Evolutionary conservation across 1,140 invertebrate genomes (phyloP).

Genomic region (Drosophila eugracilis): DNA sequence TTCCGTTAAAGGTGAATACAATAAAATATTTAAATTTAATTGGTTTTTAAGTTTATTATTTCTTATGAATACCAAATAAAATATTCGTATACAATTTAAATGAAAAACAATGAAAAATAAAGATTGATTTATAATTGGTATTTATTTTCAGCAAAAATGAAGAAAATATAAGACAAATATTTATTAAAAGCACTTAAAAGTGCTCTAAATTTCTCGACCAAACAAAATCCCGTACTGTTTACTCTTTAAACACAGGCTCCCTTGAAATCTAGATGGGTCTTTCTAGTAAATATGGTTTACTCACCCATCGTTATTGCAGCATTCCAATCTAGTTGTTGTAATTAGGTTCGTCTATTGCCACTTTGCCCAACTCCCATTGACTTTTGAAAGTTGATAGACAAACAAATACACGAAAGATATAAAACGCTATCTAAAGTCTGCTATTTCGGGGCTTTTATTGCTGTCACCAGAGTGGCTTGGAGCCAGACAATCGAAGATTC

Average conservation of each 20-base stretch:
- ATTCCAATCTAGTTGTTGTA: conserved; percentile 46
- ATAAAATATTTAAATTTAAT: neutral
- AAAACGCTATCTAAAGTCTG: conserved; percentile 43
- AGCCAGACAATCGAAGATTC: conserved; percentile 52
- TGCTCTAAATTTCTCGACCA: conserved; percentile 8
- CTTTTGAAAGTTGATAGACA: conserved; percentile 70
- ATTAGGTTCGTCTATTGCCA: conserved; percentile 41
- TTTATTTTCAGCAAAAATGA: neutral
- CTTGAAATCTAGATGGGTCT: conserved; percentile 1
- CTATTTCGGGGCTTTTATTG: conserved; percentile 55
- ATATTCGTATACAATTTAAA: too few species aligned
- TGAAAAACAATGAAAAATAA: too few species aligned
- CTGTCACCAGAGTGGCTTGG: conserved; percentile 41
- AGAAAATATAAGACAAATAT: conserved; percentile 23
- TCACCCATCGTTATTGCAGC: conserved; percentile 38
- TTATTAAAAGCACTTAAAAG: conserved; percentile 2
- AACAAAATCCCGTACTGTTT: conserved; percentile 16
- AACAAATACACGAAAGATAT: conserved; percentile 57
- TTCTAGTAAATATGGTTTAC: conserved; percentile 51
- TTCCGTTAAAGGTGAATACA: neutral
- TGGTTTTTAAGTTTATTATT: neutral
- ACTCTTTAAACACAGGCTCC: conserved; percentile 22
- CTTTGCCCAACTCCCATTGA: conserved; percentile 55
- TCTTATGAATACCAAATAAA: neutral
- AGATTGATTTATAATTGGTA: neutral